Evolutionary conservation across 2,113 vertebrate genomes (phyloP).

Genomic region (Formicarius rufipectus): DNA sequence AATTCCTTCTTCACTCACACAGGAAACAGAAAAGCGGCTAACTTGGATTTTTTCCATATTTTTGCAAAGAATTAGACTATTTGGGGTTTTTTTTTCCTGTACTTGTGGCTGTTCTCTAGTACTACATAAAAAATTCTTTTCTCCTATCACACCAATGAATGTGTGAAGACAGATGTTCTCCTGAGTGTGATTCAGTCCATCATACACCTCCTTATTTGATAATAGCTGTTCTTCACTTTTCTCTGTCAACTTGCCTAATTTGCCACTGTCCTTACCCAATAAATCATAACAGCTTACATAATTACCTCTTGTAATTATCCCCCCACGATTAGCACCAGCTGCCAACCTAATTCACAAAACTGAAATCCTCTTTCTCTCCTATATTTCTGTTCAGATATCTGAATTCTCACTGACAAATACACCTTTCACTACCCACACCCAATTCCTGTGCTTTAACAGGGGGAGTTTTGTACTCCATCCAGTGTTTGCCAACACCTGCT

Average conservation of each 20-base stretch:
- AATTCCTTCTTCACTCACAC: not conserved
- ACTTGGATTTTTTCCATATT: not conserved
- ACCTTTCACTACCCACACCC: not conserved
- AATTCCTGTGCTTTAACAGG: not conserved
- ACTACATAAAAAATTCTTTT: not conserved
- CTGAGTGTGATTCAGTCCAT: not conserved
- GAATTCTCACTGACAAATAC: not conserved
- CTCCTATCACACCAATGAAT: not conserved
- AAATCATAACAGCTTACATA: slow-evolving; percentile 30
- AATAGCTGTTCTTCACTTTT: not conserved
- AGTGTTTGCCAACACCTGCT: not conserved
- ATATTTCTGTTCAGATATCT: not conserved
- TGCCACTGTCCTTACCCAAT: not conserved
- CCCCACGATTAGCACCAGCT: not conserved
- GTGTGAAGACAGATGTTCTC: not conserved
- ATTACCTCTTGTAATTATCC: slow-evolving; percentile 20
- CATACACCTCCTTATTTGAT: not conserved
- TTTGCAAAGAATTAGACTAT: not conserved
- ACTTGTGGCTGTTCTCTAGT: not conserved
- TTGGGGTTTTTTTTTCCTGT: not conserved
- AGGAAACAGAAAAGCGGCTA: not conserved
- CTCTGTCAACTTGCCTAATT: not conserved
- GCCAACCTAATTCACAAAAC: not conserved
- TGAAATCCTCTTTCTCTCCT: not conserved
- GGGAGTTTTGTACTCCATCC: not conserved